phyloP scores from a whole-genome alignment of 2,888 invertebrate genomes.

The Tetranychus truncatus region DNA sequence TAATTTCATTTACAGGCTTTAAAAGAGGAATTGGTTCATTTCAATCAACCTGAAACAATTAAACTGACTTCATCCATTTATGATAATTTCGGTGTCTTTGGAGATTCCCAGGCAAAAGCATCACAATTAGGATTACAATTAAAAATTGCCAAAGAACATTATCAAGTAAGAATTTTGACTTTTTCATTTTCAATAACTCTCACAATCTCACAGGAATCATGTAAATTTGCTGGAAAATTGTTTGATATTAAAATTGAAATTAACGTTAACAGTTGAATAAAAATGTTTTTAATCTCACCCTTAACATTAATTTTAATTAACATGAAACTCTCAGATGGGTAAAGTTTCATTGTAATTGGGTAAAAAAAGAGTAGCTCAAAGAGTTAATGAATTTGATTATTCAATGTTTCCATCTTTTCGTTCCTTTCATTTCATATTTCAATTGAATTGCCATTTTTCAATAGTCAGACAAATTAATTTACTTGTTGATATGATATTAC shows the following conservation, averaged over 20 bases:
- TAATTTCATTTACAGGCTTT: neutral
- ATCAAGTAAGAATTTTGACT: conserved; percentile 15
- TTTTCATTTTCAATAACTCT: neutral
- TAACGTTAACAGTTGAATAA: neutral
- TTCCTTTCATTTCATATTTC: too few species aligned
- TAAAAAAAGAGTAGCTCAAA: too few species aligned
- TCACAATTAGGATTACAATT: conserved; percentile 16
- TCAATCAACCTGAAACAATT: neutral
- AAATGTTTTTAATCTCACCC: neutral
- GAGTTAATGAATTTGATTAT: too few species aligned
- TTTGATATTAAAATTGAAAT: too few species aligned
- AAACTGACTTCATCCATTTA: conserved; percentile 8
- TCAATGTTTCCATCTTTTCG: too few species aligned
- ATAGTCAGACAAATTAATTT: too few species aligned
- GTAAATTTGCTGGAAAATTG: neutral
- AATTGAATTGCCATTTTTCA: too few species aligned
- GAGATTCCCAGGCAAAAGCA: neutral
- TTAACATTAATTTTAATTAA: too few species aligned
- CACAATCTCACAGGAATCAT: neutral
- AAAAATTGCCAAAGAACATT: conserved; percentile 18
- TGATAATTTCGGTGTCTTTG: conserved; percentile 18
- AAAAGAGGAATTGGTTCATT: neutral
- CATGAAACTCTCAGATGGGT: too few species aligned
- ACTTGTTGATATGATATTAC: too few species aligned
- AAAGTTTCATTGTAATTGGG: too few species aligned